These are phyloP conservation scores for Patella caerulea DNA, from an alignment of 2,888 invertebrate species.

Conservation along the genomic window DNA sequence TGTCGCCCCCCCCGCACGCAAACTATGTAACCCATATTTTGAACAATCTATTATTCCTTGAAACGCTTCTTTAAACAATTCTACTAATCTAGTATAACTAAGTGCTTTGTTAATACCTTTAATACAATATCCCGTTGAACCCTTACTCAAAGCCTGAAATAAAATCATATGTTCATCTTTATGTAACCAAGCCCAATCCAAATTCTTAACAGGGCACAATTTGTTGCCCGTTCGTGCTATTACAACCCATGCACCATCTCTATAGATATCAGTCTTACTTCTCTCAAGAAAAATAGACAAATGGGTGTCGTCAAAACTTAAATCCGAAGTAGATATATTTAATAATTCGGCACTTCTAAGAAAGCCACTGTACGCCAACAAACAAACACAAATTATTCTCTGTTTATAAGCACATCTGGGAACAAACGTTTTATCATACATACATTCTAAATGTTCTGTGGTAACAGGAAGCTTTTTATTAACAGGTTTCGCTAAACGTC, in stretches of 20 bases:
- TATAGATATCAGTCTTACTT: constrained; percentile 29
- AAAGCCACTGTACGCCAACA: constrained; percentile 17
- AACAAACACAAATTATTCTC: constrained; percentile 11
- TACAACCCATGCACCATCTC: constrained; percentile 26
- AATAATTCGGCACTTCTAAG: constrained; percentile 25
- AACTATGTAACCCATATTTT: constrained; percentile 20
- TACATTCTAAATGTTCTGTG: neutral
- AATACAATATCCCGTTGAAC: constrained; percentile 13
- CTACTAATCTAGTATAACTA: constrained; percentile 22
- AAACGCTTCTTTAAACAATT: constrained; percentile 26
- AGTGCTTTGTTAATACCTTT: constrained; percentile 11
- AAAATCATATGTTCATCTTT: neutral
- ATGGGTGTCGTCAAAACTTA: constrained; percentile 15
- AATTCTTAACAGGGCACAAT: neutral
- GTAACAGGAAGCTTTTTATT: neutral
- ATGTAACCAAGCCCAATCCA: neutral
- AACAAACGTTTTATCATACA: constrained; percentile 6
- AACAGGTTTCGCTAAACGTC: neutral
- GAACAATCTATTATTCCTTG: constrained; percentile 23
- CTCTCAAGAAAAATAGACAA: constrained; percentile 27
- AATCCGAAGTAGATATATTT: constrained; percentile 22
- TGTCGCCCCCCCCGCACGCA: constrained; percentile 26
- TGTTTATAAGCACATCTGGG: constrained; percentile 7
- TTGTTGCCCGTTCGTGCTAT: constrained; percentile 21
- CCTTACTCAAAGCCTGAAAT: constrained; percentile 14